Evolutionary conservation across 1,140 invertebrate species (phyloP).

Genomic region (Leptinotarsa defecta): DNA sequence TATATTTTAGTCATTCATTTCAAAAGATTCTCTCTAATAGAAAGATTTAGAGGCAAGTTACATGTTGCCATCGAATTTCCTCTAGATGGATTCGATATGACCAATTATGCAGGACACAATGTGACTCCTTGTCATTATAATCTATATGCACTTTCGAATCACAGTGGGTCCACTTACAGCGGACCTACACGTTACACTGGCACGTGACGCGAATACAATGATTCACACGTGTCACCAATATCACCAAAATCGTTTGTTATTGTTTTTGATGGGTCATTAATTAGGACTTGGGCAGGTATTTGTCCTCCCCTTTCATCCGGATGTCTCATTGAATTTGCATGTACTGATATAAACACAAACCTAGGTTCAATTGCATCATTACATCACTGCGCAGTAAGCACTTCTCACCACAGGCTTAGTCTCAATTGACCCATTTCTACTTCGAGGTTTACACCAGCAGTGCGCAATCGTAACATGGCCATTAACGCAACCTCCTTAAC

Average conservation of each 20-base stretch:
- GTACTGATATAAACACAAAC: no score
- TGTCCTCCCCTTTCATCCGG: no score
- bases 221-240: not conserved
- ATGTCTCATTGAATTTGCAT: no score
- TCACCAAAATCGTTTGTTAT: not conserved
- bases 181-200: not conserved
- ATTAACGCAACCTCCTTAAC: no score
- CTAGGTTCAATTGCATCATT: no score
- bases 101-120: not conserved
- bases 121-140: not conserved
- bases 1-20: not conserved
- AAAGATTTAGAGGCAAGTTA: not conserved
- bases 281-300: no score
- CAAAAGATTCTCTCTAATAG: not conserved
- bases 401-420: no score
- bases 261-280: no score
- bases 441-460: no score
- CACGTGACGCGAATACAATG: not conserved
- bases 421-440: no score
- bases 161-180: not conserved
- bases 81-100: not conserved
- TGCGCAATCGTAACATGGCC: no score
- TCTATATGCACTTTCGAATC: not conserved
- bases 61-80: not conserved
- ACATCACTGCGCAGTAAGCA: no score